A percentile compares a stretch with the other conserved stretches of the same genome.
These are phyloP conservation scores for Alsophila aescularia DNA, from an alignment of 2,888 invertebrate species.

Conservation along the genomic window DNA sequence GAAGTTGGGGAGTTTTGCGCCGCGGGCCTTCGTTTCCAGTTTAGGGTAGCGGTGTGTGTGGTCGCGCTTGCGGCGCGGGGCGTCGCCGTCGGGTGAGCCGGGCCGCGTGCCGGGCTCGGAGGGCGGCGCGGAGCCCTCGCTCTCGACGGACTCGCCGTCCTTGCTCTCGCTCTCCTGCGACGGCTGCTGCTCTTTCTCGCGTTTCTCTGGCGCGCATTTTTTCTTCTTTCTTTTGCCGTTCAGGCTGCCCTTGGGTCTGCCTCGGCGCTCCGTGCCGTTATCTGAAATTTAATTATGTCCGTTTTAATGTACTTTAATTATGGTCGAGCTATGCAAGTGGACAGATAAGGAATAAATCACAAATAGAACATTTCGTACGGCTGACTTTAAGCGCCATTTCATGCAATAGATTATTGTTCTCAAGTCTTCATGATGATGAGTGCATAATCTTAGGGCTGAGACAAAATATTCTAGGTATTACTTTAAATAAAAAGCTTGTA, in stretches of 20 bases:
- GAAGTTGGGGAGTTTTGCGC: slow-evolving; percentile 86
- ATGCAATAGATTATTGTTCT: no score
- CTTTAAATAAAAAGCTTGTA: no score
- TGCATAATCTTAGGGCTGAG: no score
- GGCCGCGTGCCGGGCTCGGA: slow-evolving; percentile 75
- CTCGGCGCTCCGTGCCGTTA: slow-evolving; percentile 71
- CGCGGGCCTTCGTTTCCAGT: slow-evolving; percentile 82
- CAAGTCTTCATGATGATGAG: no score
- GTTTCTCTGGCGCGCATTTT: slow-evolving; percentile 66
- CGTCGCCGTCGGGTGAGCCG: slow-evolving; percentile 65
- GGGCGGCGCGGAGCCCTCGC: slow-evolving; percentile 72
- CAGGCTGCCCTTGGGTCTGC: slow-evolving; percentile 71
- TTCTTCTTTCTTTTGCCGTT: slow-evolving; percentile 69
- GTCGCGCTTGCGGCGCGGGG: slow-evolving; percentile 46
- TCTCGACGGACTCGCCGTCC: slow-evolving; percentile 74
- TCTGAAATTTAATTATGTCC: slow-evolving; percentile 52
- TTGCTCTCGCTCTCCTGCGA: slow-evolving; percentile 79
- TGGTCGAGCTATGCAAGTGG: background rate
- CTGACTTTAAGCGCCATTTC: no score
- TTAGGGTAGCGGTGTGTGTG: slow-evolving; percentile 64
- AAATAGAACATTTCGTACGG: no score
- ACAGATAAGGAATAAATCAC: no score
- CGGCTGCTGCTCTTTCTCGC: slow-evolving; percentile 70
- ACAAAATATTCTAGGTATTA: no score
- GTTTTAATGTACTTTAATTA: background rate